These are phyloP conservation scores for Brachionus rotundiformis DNA, from an alignment of 1,140 invertebrate species.

Conservation along the genomic window DNA sequence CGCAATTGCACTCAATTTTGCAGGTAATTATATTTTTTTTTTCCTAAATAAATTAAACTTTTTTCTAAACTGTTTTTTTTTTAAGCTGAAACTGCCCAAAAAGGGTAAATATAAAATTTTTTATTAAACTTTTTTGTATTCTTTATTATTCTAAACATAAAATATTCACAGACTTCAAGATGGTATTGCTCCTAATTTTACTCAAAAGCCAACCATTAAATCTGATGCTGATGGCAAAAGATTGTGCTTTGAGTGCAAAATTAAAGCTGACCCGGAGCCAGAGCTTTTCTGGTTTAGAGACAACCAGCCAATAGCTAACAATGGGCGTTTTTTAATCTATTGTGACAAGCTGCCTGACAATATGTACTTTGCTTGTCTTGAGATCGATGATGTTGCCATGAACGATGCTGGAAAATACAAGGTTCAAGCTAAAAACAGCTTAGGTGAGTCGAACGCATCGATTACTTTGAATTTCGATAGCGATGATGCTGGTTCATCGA, in stretches of 20 bases:
- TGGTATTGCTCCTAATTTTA: conserved; percentile 92
- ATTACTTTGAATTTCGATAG: conserved; percentile 96
- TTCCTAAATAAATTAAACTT: background rate
- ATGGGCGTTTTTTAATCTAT: conserved; percentile 43
- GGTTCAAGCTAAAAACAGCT: conserved; percentile 90
- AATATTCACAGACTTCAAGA: conserved; percentile 66
- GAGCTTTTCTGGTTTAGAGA: conserved; percentile 85
- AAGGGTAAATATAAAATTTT: conserved; percentile 26
- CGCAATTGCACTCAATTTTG: conserved; percentile 93
- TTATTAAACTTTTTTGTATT: background rate
- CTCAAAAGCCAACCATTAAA: conserved; percentile 91
- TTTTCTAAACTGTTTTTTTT: background rate
- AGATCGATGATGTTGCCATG: conserved; percentile 82
- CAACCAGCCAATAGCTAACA: conserved; percentile 69
- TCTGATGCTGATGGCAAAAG: conserved; percentile 93
- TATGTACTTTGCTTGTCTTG: conserved; percentile 41
- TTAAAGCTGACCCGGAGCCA: conserved; percentile 85
- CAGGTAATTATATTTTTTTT: conserved; percentile 69
- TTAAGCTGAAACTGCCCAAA: conserved; percentile 49
- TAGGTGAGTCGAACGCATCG: conserved; percentile 90
- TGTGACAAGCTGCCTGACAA: conserved; percentile 47
- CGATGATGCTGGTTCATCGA: conserved; percentile 60
- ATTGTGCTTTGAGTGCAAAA: conserved; percentile 86
- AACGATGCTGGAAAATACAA: conserved; percentile 96
- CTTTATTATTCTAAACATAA: background rate